Evolutionary conservation across 64 coral and sea anemone genomes (phyloP).

Genomic region (Actinia tenebrosa): DNA sequence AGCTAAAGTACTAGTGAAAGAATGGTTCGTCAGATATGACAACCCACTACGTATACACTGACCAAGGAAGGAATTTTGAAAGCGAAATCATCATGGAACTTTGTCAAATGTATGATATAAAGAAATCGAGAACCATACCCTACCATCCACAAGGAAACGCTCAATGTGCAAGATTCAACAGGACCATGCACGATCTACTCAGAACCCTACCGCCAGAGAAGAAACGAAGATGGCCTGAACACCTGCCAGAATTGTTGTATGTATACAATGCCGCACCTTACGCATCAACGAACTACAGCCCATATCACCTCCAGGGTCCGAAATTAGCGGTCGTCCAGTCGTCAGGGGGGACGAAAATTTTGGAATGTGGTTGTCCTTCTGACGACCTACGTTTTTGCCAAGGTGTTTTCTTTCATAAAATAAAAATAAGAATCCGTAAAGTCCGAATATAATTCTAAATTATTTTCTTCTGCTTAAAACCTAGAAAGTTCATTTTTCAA

Average conservation of each 20-base stretch:
- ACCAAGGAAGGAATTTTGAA: conserved; percentile 26
- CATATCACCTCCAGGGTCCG: too few relatives aligned
- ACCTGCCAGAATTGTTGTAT: conserved; percentile 25
- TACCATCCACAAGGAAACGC: conserved; percentile 38
- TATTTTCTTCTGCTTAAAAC: too few relatives aligned
- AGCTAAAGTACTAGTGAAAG: conserved; percentile 12
- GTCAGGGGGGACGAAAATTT: too few relatives aligned
- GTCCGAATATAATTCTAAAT: too few relatives aligned
- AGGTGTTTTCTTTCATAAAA: too few relatives aligned
- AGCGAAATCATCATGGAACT: conserved; percentile 11
- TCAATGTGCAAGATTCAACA: conserved; percentile 23
- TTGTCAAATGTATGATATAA: conserved; percentile 14
- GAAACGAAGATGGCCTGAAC: conserved; percentile 22
- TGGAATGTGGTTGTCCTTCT: too few relatives aligned
- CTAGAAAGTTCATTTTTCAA: too few relatives aligned
- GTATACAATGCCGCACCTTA: conserved; percentile 15
- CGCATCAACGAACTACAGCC: too few relatives aligned
- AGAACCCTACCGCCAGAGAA: conserved; percentile 24
- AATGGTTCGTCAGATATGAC: conserved; percentile 29
- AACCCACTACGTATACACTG: conserved; percentile 13
- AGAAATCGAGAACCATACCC: conserved; percentile 16
- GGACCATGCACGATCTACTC: conserved; percentile 12
- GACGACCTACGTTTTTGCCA: too few relatives aligned
- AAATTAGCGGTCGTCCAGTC: too few relatives aligned
- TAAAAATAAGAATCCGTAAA: too few relatives aligned